A percentile compares a stretch with the other conserved stretches of the same genome.
Conservation (phyloP, 2,797 vertebrate species). For the Acanthurus leucopareius region DNA sequence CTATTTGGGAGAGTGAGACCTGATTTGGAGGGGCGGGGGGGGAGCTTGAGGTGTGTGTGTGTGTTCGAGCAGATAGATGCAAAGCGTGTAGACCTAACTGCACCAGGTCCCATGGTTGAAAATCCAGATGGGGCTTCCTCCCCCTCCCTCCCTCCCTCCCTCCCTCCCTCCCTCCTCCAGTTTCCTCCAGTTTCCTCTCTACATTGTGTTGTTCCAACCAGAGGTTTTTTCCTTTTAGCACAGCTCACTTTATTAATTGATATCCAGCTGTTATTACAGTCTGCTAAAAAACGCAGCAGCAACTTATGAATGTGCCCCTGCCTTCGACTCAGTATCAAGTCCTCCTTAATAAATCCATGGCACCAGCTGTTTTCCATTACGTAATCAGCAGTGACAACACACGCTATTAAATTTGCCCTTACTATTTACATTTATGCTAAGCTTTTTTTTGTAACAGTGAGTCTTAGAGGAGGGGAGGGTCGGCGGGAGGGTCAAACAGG, state of each 20-base stretch:
- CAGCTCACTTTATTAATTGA: conserved; percentile 59
- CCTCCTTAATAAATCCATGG: too few relatives aligned
- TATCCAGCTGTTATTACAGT: conserved; percentile 51
- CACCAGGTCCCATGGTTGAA: conserved; percentile 52
- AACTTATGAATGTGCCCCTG: background rate
- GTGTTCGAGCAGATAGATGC: conserved; percentile 55
- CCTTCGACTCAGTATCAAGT: too few relatives aligned
- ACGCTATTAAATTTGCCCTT: too few relatives aligned
- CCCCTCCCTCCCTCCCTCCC: conserved; percentile 23
- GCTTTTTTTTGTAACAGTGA: too few relatives aligned
- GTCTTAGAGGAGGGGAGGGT: too few relatives aligned
- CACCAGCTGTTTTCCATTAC: too few relatives aligned
- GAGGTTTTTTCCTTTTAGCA: conserved; percentile 25
- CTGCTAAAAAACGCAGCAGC: conserved; percentile 49
- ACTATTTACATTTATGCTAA: too few relatives aligned
- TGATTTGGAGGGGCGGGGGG: conserved; percentile 15
- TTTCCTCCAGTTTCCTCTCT: background rate
- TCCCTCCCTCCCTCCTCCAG: conserved; percentile 16
- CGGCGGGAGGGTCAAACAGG: too few relatives aligned
- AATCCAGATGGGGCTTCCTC: conserved; percentile 56
- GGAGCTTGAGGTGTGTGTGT: conserved; percentile 41
- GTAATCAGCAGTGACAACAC: too few relatives aligned
- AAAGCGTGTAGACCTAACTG: conserved; percentile 32
- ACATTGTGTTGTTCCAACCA: conserved; percentile 17
- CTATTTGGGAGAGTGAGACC: conserved; percentile 45